These are phyloP conservation scores for Alosa alosa DNA, from an alignment of 2,113 vertebrate species.

Conservation along the genomic window DNA sequence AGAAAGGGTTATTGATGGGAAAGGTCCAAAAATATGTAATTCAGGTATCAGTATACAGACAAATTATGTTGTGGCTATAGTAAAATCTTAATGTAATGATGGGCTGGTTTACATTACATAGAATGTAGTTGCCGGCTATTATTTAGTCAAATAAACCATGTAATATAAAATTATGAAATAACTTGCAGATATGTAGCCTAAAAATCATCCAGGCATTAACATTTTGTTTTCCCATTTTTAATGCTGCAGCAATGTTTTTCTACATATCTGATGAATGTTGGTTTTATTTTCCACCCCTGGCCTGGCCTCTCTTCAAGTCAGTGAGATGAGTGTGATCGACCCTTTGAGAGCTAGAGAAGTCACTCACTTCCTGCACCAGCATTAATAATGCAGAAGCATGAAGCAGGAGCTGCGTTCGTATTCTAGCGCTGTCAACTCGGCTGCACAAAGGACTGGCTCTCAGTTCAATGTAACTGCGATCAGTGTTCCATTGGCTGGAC, in stretches of 20 bases:
- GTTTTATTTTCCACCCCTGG: background rate
- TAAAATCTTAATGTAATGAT: too few species aligned
- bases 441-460: background rate
- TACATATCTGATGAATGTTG: background rate
- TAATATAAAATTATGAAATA: too few species aligned
- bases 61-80: too few species aligned
- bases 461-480: too few species aligned
- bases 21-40: background rate
- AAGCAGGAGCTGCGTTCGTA: constrained; percentile 19
- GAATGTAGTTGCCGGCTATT: too few species aligned
- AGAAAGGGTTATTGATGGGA: background rate
- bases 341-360: background rate
- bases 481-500: background rate
- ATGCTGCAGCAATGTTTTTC: background rate
- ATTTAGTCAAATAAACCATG: too few species aligned
- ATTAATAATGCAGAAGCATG: constrained; percentile 35
- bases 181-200: too few species aligned
- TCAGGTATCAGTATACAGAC: too few species aligned
- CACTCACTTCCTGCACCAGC: constrained; percentile 6
- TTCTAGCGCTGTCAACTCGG: background rate
- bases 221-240: background rate
- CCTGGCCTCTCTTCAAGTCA: background rate
- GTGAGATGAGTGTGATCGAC: background rate
- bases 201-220: background rate
- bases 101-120: too few species aligned